These are phyloP conservation scores for Rhamphomyia laevipes DNA, from an alignment of 2,888 invertebrate species.

Conservation along the genomic window DNA sequence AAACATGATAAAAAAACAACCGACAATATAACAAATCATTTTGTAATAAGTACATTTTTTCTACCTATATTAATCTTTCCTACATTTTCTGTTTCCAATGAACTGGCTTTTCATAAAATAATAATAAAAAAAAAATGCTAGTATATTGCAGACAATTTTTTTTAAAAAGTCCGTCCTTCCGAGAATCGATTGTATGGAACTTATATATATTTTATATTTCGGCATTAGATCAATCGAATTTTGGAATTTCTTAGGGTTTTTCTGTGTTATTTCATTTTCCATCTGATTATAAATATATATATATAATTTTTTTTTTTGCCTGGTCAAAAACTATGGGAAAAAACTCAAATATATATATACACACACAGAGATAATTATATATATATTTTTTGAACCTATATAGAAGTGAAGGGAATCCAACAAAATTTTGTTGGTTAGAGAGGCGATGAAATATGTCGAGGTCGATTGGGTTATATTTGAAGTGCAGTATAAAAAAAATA, in stretches of 20 bases:
- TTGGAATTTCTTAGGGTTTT: neutral
- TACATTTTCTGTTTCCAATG: too few relatives aligned
- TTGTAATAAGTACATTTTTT: too few relatives aligned
- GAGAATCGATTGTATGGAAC: neutral
- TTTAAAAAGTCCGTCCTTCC: constrained; percentile 5
- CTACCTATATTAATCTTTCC: too few relatives aligned
- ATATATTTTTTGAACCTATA: neutral
- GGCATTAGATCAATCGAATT: constrained; percentile 11
- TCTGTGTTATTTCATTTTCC: neutral
- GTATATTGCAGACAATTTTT: neutral
- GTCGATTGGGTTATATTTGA: constrained; percentile 1
- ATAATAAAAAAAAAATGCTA: neutral
- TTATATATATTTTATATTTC: constrained; percentile 2
- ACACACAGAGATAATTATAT: neutral
- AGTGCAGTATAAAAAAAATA: neutral
- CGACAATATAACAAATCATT: too few relatives aligned
- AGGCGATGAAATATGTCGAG: constrained; percentile 1
- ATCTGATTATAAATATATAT: neutral
- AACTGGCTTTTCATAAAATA: neutral
- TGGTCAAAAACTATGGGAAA: neutral
- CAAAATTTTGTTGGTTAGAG: neutral
- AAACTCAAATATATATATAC: neutral
- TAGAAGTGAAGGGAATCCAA: neutral
- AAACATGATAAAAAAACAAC: too few relatives aligned
- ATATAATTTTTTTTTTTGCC: neutral